A percentile compares a stretch with the other conserved stretches of the same genome.
Conservation (phyloP, 2,888 invertebrate genomes). For the Tethea ocularis region DNA sequence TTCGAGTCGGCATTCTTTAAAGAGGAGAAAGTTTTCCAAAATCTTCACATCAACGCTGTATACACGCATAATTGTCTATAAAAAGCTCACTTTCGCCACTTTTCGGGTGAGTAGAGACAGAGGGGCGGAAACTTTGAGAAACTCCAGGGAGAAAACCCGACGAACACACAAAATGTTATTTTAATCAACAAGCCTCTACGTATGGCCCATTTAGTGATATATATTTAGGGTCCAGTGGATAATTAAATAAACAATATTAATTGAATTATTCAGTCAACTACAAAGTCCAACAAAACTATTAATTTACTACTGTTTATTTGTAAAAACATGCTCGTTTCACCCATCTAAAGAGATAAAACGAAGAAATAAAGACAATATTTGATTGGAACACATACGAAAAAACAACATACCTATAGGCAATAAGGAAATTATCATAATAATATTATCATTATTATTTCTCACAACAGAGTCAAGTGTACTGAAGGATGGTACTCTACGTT, state of each 20-base stretch:
- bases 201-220: slow-evolving; percentile 28
- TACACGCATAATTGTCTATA: slow-evolving; percentile 51
- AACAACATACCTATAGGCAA: no score
- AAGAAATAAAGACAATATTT: no score
- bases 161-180: slow-evolving; percentile 56
- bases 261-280: not conserved
- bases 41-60: slow-evolving; percentile 38
- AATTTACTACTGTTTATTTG: not conserved
- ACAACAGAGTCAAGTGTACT: no score
- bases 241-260: not conserved
- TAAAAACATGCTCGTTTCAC: not conserved
- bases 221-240: not conserved
- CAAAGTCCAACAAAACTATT: no score
- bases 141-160: slow-evolving; percentile 30
- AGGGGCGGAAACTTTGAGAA: slow-evolving; percentile 13
- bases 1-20: slow-evolving; percentile 28
- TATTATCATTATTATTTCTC: no score
- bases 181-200: slow-evolving; percentile 58
- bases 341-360: no score
- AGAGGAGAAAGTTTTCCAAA: slow-evolving; percentile 38
- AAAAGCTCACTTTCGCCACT: slow-evolving; percentile 33
- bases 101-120: slow-evolving; percentile 17
- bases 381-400: no score
- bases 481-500: no score
- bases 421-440: no score